Evolutionary conservation across 2,797 vertebrate species (phyloP), one percentile per base, ranked within the genome.

Genomic region (Enteromius treurensis): DNA sequence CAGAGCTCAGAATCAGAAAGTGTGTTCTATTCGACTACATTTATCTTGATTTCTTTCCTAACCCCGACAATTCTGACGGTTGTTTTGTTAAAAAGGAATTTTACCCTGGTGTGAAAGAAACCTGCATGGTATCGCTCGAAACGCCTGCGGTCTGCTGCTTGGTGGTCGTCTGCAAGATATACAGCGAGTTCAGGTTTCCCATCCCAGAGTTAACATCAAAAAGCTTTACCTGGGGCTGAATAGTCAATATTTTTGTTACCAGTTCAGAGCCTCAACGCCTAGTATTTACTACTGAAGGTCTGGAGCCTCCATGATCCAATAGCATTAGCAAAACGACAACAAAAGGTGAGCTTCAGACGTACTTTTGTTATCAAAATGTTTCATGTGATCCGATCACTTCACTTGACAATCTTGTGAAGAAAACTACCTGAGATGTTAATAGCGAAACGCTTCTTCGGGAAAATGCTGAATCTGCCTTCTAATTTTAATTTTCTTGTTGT

Each of bases 1-100:
- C 85, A 88, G 88, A 91, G 89, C 45, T 71, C 80, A 49, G 85
- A 89, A 86, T 90, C 89, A 92, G 86, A 92, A 90, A 89, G 89
- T 91, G 87, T 77, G 34, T 75, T 77, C 7, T 47, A 14, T 15
- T 34, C 11, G 42, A 42, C 42, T 21, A 49, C 37, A 55, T 34
- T 29, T 58, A 64, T 51, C 42, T 65, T 47, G 34, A 58, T 77
- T 60, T 60, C 0, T 77, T 77, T 42, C 19, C 37, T 62, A 40
- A 77, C 40, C 21, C 8, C 55, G 42, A 42, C 3, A 0, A 26
- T 60, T 62, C 34, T 60, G 55, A 40, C 4, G 4, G n/a, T 60
- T 77, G 37, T 42, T 37, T 77, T 77, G 23, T 17, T 62, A 45
- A 5, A 62, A 77, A 77, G 23, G 21, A 13, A 9, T 75, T 75